Conservation (phyloP, 1,140 invertebrate species). For the Brachionus rubens region DNA sequence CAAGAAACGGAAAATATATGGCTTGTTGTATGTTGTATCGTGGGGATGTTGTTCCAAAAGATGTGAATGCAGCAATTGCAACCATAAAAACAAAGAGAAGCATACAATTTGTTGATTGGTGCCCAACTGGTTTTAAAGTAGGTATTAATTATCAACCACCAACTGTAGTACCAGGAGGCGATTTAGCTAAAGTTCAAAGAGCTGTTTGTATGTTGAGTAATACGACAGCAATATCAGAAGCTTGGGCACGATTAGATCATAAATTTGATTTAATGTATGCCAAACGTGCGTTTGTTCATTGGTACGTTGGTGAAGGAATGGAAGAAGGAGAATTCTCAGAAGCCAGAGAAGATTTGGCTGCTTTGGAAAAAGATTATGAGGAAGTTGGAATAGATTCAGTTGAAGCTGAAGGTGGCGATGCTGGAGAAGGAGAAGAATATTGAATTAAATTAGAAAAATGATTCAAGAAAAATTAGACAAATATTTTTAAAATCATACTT, state of each 20-base stretch:
- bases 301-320: conserved; percentile 62
- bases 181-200: conserved; percentile 77
- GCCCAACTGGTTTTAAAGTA: conserved; percentile 62
- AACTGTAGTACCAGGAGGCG: conserved; percentile 73
- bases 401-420: background rate
- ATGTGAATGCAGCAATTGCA: conserved; percentile 62
- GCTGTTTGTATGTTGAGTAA: conserved; percentile 78
- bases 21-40: conserved; percentile 64
- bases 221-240: conserved; percentile 67
- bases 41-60: conserved; percentile 63
- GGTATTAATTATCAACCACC: conserved; percentile 74
- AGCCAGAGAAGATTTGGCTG: conserved; percentile 51
- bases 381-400: conserved; percentile 49
- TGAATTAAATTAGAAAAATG: too few relatives aligned
- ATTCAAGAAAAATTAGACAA: too few relatives aligned
- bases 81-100: conserved; percentile 63
- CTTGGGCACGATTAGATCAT: conserved; percentile 68
- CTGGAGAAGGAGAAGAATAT: conserved; percentile 44
- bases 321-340: conserved; percentile 60
- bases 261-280: conserved; percentile 50
- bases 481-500: too few relatives aligned
- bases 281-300: conserved; percentile 49
- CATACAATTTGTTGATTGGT: conserved; percentile 63
- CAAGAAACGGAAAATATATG: conserved; percentile 60
- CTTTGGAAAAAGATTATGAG: conserved; percentile 50